A percentile compares a stretch with the other conserved stretches of the same genome.
These are phyloP conservation scores for Linnaemya vulpina DNA, from an alignment of 2,888 invertebrate genomes.

Conservation along the genomic window DNA sequence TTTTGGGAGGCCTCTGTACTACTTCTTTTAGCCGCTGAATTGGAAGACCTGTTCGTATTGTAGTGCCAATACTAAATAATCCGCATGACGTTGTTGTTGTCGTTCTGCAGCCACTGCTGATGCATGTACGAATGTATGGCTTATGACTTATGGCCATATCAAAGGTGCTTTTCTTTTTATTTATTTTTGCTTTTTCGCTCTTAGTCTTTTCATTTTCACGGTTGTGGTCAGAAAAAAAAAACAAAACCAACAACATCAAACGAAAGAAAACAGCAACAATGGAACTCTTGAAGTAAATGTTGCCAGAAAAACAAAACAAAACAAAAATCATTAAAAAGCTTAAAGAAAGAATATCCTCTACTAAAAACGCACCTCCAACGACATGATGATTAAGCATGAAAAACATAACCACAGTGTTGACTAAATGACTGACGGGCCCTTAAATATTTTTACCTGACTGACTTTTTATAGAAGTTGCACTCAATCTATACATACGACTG, in stretches of 20 bases:
- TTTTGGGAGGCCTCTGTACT: not conserved
- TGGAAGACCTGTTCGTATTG: constrained; percentile 9
- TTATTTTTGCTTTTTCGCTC: constrained; percentile 32
- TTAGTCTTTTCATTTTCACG: constrained; percentile 66
- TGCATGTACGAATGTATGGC: constrained; percentile 36
- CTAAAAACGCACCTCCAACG: constrained; percentile 51
- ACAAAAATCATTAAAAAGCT: constrained; percentile 44
- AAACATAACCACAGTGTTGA: constrained; percentile 37
- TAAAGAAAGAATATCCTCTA: constrained; percentile 46
- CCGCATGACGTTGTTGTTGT: constrained; percentile 24
- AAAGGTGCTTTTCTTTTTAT: constrained; percentile 66
- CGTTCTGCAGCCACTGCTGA: constrained; percentile 12
- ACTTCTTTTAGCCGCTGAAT: not conserved
- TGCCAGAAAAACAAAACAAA: constrained; percentile 36
- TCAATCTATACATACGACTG: not conserved
- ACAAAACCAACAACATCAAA: constrained; percentile 49
- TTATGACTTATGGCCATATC: constrained; percentile 69
- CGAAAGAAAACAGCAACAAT: constrained; percentile 50
- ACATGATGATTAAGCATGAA: constrained; percentile 61
- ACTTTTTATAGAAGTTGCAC: constrained; percentile 46
- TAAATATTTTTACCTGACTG: constrained; percentile 54
- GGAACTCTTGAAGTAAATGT: constrained; percentile 60
- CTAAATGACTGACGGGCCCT: constrained; percentile 59
- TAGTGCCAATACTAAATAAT: constrained; percentile 25
- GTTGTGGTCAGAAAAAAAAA: constrained; percentile 67